phyloP scores from a whole-genome alignment of 2,797 vertebrate species.

The Trachurus trachurus region DNA sequence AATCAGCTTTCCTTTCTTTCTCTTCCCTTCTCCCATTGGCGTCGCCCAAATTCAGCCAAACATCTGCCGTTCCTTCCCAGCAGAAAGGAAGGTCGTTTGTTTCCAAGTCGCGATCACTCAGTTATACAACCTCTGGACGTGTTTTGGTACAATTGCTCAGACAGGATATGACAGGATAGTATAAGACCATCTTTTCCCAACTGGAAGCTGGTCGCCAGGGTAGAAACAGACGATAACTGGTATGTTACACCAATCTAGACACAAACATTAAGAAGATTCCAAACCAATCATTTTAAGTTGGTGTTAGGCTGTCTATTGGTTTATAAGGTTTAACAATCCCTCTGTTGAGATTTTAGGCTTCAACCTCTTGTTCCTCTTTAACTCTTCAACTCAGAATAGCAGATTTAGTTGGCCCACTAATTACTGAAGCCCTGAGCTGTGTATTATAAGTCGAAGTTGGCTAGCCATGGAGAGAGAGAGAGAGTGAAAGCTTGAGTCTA shows the following conservation, averaged over 20 bases:
- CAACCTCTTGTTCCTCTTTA: conserved; percentile 29
- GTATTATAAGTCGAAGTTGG: not conserved
- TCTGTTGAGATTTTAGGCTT: conserved; percentile 3
- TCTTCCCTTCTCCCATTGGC: conserved; percentile 35
- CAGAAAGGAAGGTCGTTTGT: conserved; percentile 57
- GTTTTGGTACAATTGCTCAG: conserved; percentile 57
- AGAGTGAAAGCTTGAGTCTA: conserved; percentile 1
- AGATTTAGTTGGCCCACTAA: conserved; percentile 6
- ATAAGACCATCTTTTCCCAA: conserved; percentile 45
- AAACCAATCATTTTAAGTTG: not conserved
- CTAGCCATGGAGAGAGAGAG: not conserved
- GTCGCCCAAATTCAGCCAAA: conserved; percentile 52
- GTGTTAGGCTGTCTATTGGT: not conserved
- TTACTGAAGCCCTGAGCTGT: not conserved
- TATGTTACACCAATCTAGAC: conserved; percentile 30
- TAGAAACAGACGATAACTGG: conserved; percentile 40
- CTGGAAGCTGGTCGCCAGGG: conserved; percentile 30
- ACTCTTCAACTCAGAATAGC: conserved; percentile 8
- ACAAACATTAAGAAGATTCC: not conserved
- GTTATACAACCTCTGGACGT: conserved; percentile 60
- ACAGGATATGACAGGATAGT: conserved; percentile 62
- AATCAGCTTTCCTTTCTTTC: conserved; percentile 62
- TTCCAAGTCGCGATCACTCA: conserved; percentile 51
- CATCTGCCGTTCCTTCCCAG: conserved; percentile 65
- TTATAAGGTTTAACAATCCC: not conserved